Evolutionary conservation across 2,888 invertebrate genomes (phyloP).

Genomic region (Agonopterix alstromeriana): DNA sequence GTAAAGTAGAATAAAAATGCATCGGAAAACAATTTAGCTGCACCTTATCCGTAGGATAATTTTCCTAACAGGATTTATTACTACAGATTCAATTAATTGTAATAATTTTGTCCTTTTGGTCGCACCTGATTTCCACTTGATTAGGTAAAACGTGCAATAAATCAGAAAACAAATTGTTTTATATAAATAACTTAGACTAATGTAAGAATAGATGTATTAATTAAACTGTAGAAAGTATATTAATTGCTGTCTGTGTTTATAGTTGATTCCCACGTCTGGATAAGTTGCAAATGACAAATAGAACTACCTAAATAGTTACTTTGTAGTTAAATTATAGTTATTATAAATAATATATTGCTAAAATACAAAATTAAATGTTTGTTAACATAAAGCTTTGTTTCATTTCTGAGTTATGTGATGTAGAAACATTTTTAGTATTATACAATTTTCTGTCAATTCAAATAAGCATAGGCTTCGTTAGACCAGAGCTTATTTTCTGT

Average conservation of each 20-base stretch:
- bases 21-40: conserved; percentile 24
- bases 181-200: conserved; percentile 44
- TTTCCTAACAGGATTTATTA: background rate
- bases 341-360: conserved; percentile 75
- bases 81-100: too few species aligned
- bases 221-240: conserved; percentile 8
- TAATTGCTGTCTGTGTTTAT: conserved; percentile 48
- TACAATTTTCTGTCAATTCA: too few species aligned
- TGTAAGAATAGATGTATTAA: conserved; percentile 28
- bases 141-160: conserved; percentile 63
- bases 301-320: conserved; percentile 47
- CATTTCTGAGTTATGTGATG: conserved; percentile 12
- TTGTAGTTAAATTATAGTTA: conserved; percentile 70
- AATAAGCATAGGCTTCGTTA: too few species aligned
- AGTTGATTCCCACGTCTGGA: conserved; percentile 31
- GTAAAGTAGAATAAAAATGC: conserved; percentile 20
- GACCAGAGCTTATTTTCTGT: too few species aligned
- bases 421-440: too few species aligned
- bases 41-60: conserved; percentile 18
- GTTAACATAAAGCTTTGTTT: conserved; percentile 53
- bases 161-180: conserved; percentile 46
- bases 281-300: conserved; percentile 31
- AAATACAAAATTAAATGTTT: conserved; percentile 74
- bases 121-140: conserved; percentile 20
- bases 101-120: conserved; percentile 13